Evolutionary conservation across 1,140 invertebrate species (phyloP), one percentile per base, ranked within the genome.

Genomic region (Leptinotarsa defecta): DNA sequence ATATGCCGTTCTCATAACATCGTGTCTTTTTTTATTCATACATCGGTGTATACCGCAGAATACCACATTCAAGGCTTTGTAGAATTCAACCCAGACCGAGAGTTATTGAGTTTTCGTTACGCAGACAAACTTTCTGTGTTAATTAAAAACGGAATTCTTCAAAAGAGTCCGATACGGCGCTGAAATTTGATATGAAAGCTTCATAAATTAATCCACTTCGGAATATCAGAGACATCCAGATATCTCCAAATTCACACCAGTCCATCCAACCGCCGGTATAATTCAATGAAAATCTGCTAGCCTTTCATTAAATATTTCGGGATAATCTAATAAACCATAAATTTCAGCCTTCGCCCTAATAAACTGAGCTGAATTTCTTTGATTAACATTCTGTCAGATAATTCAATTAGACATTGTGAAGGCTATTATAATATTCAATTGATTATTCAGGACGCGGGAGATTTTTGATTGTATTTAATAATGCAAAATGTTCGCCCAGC

Each of bases 251-350:
- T 57, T 19, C 52, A 17, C 52, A 19, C 52, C 15, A 57, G n/a
- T 57, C 2, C 13, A n/a, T 57, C n/a, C 52, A 57, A 17, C 52
- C 15, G 52, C 52, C 52, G 17, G 15, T 57, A 20, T 65, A 65
- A 65, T 4, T 65, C 64, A 65, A 65, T 65, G 22, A 65, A 22
- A 34, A 57, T 57, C 3, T 57, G 52, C 52, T 15, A 65, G 15
- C 64, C 64, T 65, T 65, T 65, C n/a, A 65, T 65, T 65, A 65
- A 65, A 65, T 65, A 65, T 65, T 65, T 65, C 22, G 20, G 64
- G 64, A 22, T 65, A 65, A 65, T 65, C 64, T 65, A 65, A 65
- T 65, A 65, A 65, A 65, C 64, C 64, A 27, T 65, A 65, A 62
- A 65, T 65, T 65, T 65, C 17, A 20, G 64, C 64, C 13, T 34